Base-by-base conservation (phyloP, 1,140 invertebrate species). In the Venturia canescens region DNA sequence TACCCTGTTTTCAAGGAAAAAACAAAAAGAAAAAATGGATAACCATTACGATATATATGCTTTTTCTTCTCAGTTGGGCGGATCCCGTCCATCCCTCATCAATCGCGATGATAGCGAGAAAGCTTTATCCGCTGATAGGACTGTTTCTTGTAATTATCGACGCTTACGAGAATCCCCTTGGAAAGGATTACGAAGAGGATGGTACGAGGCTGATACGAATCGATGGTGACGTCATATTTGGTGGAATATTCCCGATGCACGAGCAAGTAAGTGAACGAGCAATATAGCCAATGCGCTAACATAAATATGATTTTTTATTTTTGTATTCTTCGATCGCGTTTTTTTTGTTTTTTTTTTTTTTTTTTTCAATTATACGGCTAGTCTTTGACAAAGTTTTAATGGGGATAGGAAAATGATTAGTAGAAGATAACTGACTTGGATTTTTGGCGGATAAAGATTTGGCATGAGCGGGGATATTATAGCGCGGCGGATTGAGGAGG, bases 201-300 rank as follows among this genome's bases (percentile, higher is more conserved):
- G 85, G 86, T 67, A 88, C 89, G 4, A 92, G 92, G 77, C 82
- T 93, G 44, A 91, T 94, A 78, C 89, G 92, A 5, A 91, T 94
- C 72, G 89, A 90, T 21, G 95, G 95, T 11, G 94, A 96, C 84
- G 90, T 96, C 18, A 94, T 96, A 66, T 90, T 96, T 74, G 95
- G 95, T 0, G 95, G 95, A 9, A 93, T 96, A 48, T 96, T 96
- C 89, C 95, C 95, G 6, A 95, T 96, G 92, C 95, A 96, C 86
- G 94, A 94, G 82, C 93, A 94, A 82, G 90, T 91, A 83, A 77
- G n/a, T 38, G n/a, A n/a, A n/a, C n/a, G n/a, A n/a, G n/a, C n/a
- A n/a, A n/a, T n/a, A n/a, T n/a, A n/a, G n/a, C n/a, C n/a, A n/a
- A n/a, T n/a, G n/a, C n/a, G n/a, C n/a, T n/a, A n/a, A n/a, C n/a